These are phyloP conservation scores for Oreochromis aureus DNA, from an alignment of 2,113 vertebrate genomes.

Conservation along the genomic window DNA sequence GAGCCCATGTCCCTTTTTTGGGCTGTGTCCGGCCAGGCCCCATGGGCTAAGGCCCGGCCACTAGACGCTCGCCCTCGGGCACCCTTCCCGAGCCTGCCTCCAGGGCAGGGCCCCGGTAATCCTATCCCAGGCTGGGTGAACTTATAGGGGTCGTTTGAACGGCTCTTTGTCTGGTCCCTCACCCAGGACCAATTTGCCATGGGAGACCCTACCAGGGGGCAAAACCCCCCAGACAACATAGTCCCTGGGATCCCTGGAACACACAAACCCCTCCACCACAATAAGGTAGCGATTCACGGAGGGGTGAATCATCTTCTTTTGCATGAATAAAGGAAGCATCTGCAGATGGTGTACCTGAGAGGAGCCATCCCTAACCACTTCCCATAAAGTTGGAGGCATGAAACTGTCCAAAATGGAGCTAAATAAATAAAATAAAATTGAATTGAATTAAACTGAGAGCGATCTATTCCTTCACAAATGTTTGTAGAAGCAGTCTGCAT, in stretches of 20 bases:
- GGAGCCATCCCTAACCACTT: neutral
- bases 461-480: neutral
- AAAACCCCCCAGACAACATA: neutral
- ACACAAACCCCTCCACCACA: neutral
- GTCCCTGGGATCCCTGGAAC: neutral
- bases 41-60: neutral
- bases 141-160: neutral
- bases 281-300: neutral
- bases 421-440: neutral
- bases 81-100: too few species aligned
- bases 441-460: rapidly evolving
- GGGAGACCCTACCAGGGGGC: neutral
- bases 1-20: too few species aligned
- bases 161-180: neutral
- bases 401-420: neutral
- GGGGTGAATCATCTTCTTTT: neutral
- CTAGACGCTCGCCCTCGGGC: neutral
- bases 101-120: too few species aligned
- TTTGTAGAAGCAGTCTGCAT: neutral
- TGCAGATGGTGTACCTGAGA: neutral
- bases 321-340: neutral
- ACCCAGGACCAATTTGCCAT: neutral
- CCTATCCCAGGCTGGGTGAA: too few species aligned
- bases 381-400: neutral
- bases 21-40: neutral